These are phyloP conservation scores for Siderastrea radians DNA, from an alignment of 92 coral and sea anemone species.

Conservation along the genomic window DNA sequence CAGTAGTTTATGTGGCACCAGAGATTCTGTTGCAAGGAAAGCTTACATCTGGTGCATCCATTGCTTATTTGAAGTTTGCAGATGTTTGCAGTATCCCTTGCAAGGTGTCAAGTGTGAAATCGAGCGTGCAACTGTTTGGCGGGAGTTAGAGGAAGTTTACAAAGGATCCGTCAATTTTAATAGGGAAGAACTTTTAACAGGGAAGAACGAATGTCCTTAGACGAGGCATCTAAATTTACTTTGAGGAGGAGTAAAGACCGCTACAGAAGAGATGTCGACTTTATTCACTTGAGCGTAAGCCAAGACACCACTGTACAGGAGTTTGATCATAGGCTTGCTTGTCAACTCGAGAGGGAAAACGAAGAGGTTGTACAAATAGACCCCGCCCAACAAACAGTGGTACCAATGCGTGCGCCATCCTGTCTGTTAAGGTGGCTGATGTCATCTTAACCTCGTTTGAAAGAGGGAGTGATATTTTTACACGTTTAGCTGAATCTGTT, in stretches of 20 bases:
- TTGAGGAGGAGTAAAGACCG: neutral
- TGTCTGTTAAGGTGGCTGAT: conserved; percentile 37
- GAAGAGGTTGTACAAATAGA: conserved; percentile 1
- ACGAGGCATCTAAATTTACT: neutral
- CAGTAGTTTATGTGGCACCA: conserved; percentile 47
- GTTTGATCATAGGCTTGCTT: neutral
- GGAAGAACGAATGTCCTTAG: neutral
- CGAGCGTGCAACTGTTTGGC: conserved; percentile 27
- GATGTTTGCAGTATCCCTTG: conserved; percentile 9
- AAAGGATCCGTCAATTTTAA: conserved; percentile 15
- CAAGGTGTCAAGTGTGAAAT: neutral
- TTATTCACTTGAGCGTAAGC: neutral
- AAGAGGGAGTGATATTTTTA: conserved; percentile 17
- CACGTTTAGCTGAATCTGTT: conserved; percentile 15
- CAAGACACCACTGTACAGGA: neutral
- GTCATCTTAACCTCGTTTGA: conserved; percentile 20
- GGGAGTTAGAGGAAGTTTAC: conserved; percentile 15
- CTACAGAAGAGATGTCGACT: neutral
- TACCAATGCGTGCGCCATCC: conserved; percentile 34
- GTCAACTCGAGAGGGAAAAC: conserved; percentile 1
- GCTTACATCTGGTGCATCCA: neutral
- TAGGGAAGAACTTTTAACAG: neutral
- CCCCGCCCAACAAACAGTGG: conserved; percentile 26
- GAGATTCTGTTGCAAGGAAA: conserved; percentile 35
- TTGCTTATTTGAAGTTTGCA: conserved; percentile 4